Conservation (phyloP, 2,888 invertebrate genomes). For the Papilio protenor region DNA sequence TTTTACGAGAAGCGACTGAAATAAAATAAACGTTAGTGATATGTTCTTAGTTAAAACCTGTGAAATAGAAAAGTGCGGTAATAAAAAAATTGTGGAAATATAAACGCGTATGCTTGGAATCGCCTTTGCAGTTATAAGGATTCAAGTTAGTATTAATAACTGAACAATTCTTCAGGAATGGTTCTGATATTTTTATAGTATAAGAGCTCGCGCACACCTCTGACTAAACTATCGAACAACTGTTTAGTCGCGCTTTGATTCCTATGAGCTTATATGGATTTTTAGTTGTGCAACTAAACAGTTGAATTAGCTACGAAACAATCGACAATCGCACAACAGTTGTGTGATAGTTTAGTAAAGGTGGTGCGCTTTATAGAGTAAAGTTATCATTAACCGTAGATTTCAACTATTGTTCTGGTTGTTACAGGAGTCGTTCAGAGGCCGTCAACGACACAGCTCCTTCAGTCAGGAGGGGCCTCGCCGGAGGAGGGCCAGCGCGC, state of each 20-base stretch:
- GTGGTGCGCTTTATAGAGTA: too few species aligned
- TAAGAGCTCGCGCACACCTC: too few species aligned
- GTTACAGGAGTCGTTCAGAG: slow-evolving; percentile 60
- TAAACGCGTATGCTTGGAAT: background rate
- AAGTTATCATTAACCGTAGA: too few species aligned
- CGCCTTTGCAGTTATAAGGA: background rate
- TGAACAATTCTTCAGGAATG: background rate
- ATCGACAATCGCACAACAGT: too few species aligned
- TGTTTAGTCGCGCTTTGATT: too few species aligned
- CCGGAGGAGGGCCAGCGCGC: slow-evolving; percentile 62
- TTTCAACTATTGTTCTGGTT: background rate
- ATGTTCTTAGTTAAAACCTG: background rate
- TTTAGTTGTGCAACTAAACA: too few species aligned
- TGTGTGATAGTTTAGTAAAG: too few species aligned
- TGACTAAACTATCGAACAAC: too few species aligned
- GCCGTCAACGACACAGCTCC: slow-evolving; percentile 66
- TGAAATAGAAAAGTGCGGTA: background rate
- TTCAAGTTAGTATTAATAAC: background rate
- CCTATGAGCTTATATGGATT: too few species aligned
- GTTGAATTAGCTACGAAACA: too few species aligned
- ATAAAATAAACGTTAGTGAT: background rate
- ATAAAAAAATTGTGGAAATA: background rate
- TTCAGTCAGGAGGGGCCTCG: slow-evolving; percentile 66
- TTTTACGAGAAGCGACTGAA: background rate
- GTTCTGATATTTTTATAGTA: too few species aligned